phyloP scores from a whole-genome alignment of 2,888 invertebrate species.

The Lycocerus yunnanus region DNA sequence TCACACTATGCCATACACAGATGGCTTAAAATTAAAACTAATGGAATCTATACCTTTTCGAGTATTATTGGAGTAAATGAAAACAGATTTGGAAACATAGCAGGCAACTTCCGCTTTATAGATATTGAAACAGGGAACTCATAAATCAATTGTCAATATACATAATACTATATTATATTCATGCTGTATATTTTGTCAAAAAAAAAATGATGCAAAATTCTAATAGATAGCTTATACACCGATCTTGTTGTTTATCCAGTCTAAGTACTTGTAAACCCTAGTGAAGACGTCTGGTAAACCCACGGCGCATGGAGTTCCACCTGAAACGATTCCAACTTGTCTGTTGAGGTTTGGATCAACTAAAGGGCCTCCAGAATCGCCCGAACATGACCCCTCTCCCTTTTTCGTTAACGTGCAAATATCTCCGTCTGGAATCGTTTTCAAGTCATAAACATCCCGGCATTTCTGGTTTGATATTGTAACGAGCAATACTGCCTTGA shows the following conservation, averaged over 20 bases:
- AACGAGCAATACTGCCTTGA: slow-evolving; percentile 60
- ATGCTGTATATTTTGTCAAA: too few species aligned
- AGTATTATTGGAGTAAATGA: too few species aligned
- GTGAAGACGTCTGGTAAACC: slow-evolving; percentile 55
- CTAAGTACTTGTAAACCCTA: slow-evolving; percentile 49
- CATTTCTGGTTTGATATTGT: slow-evolving; percentile 58
- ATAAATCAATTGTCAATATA: too few species aligned
- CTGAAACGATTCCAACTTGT: slow-evolving; percentile 54
- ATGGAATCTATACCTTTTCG: too few species aligned
- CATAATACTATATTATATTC: too few species aligned
- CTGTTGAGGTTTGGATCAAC: background rate
- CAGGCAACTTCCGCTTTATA: too few species aligned
- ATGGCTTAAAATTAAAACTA: too few species aligned
- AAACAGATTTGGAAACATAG: too few species aligned
- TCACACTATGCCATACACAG: too few species aligned
- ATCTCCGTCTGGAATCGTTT: slow-evolving; percentile 26
- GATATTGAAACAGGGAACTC: too few species aligned
- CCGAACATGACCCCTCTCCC: slow-evolving; percentile 42
- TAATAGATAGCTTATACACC: too few species aligned
- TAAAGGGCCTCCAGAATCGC: slow-evolving; percentile 24
- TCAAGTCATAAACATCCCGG: slow-evolving; percentile 24
- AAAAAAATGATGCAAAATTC: too few species aligned
- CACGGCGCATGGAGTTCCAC: slow-evolving; percentile 55
- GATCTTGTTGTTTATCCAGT: slow-evolving; percentile 49
- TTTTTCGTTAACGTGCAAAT: slow-evolving; percentile 40